A percentile compares a stretch with the other conserved stretches of the same genome.
Conservation (phyloP, 30 jellyfish, hydroid and myxozoan species). For the Mastigias papua region DNA sequence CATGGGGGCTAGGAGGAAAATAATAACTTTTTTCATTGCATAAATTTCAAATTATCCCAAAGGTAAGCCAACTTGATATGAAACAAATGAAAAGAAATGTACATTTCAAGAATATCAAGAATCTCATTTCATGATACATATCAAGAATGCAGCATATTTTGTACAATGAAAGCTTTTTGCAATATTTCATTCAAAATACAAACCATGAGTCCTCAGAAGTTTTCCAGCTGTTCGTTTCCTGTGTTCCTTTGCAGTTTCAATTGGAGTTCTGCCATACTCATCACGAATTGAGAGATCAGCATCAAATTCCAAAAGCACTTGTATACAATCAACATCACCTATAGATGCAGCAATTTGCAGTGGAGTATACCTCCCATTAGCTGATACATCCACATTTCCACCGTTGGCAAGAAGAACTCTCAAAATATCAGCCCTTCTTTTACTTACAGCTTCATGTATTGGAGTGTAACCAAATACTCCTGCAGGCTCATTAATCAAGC, state of each 20-base stretch:
- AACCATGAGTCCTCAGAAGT: conserved; percentile 79
- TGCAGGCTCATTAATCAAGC: conserved; percentile 74
- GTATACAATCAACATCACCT: conserved; percentile 85
- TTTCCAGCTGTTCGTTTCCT: conserved; percentile 74
- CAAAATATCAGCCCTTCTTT: conserved; percentile 72
- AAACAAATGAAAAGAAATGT: no score
- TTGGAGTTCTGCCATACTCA: conserved; percentile 90
- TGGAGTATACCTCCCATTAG: conserved; percentile 94
- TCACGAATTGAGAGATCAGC: conserved; percentile 75
- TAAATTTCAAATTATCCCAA: no score
- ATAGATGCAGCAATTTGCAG: conserved; percentile 96
- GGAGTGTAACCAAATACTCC: conserved; percentile 97
- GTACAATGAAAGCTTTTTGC: neutral
- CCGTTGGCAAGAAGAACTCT: conserved; percentile 81
- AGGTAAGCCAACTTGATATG: no score
- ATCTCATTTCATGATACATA: neutral
- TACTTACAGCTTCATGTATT: conserved; percentile 91
- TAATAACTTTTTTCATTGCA: no score
- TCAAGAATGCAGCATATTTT: neutral
- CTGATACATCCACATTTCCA: conserved; percentile 80
- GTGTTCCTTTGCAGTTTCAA: conserved; percentile 80
- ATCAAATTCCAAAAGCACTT: conserved; percentile 68
- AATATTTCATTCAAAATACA: no score
- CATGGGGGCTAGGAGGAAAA: no score
- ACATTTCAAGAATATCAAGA: no score